phyloP scores from a whole-genome alignment of 1,140 invertebrate species.

The Saccostrea echinata region DNA sequence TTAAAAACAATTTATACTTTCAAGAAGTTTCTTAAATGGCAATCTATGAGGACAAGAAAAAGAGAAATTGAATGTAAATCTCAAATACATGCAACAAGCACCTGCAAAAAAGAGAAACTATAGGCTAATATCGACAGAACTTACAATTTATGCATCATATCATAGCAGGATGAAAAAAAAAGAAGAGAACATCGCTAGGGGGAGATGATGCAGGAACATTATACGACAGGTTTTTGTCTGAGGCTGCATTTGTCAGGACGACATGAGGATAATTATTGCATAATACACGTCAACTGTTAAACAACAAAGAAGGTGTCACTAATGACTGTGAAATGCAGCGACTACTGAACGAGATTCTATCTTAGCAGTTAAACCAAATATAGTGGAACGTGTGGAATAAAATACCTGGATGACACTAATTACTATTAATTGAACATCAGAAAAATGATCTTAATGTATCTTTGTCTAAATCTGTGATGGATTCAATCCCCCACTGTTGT shows the following conservation, averaged over 20 bases:
- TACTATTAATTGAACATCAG: constrained; percentile 19
- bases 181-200: neutral
- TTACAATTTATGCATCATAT: neutral
- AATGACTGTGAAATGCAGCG: neutral
- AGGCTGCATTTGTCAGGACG: neutral
- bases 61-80: neutral
- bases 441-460: neutral
- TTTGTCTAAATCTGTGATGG: neutral
- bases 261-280: neutral
- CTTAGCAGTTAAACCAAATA: neutral
- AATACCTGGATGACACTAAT: neutral
- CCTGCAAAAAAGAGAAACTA: neutral
- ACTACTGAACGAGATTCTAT: constrained; percentile 14
- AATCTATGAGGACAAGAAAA: neutral
- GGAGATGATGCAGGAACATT: neutral
- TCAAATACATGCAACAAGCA: neutral
- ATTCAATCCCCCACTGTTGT: neutral
- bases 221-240: neutral
- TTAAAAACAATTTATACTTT: neutral
- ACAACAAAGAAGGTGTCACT: constrained; percentile 1
- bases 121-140: neutral
- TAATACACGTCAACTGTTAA: neutral
- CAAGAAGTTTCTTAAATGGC: neutral
- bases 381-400: neutral
- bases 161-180: neutral